Base-by-base conservation (phyloP, 2,797 vertebrate species). In the Morus bassanus region DNA sequence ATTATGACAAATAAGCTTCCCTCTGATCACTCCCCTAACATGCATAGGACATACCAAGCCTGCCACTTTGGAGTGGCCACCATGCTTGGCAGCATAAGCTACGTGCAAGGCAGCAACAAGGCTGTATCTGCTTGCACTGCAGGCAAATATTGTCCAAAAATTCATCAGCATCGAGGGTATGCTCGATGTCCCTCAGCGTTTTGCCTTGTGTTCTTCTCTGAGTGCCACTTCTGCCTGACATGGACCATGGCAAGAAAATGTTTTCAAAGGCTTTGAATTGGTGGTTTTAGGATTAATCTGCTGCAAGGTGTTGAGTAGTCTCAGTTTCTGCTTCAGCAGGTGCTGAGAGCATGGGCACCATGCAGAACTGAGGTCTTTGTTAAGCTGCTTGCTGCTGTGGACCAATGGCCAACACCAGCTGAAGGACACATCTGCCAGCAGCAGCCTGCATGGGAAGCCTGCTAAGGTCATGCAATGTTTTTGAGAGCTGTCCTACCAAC, bases 111-210 rank as follows among this genome's bases (percentile, higher is more conserved):
- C 3, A 18, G 13, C 12, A 24, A 22, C 30, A 59, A 10, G 18
- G 30, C 53, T 80, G 3, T 35, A 13, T 79, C 39, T 85, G 25
- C 64, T 60, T 77, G 17, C 13, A n/a, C 7, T 27, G 35, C 18
- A 53, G 28, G 19, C 21, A 37, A 50, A 83, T 78, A 1, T 0
- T 24, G 37, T 18, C 48, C 16, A 21, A 31, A 89, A 39, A n/a
- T 30, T 30, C 85, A 72, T 28, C 68, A 57, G 9, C 70, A n/a
- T 17, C 0, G 0, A 15, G 17, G 14, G 5, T 10, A 13, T 4
- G 3, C 11, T 92, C 0, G 0, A 5, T 37, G 18, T 13, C 46
- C 50, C 10, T 33, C 19, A 31, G 6, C 14, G 16, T 48, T 68
- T 41, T 56, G 25, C 19, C 5, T 76, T 53, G 18, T 1, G 1